Base-by-base conservation (phyloP, 2,113 vertebrate species). In the Pluvianellus socialis region DNA sequence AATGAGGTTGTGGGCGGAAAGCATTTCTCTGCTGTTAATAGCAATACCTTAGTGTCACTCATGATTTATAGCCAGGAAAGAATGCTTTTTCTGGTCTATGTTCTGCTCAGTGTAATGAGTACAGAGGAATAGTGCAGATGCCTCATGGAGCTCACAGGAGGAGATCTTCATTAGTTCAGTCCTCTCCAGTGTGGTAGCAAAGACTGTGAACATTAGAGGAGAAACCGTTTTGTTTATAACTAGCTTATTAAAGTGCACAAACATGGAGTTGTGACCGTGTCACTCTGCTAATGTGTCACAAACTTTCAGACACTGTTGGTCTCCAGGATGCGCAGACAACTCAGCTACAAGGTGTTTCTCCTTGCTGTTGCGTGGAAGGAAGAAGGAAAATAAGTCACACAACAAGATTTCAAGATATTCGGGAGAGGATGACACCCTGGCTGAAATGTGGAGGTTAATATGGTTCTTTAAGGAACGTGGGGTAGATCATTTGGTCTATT, bases 141-240 rank as follows among this genome's bases (percentile, higher is more conserved):
- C 63, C 91, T 90, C 94, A 85, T 88, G 82, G 67, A 93, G 95
- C 77, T 96, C 95, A 96, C 94, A 95, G 94, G 91, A 92, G 89
- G 96, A 96, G 93, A 94, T 58, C 47, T 90, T 96, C 87, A 97
- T 95, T 94, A 95, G 87, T 62, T 93, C 82, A 74, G 86, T 73
- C 67, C 73, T 93, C 72, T 93, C 79, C 90, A 89, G 92, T 50
- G 84, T 90, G 72, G 77, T 44, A 79, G 94, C 95, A 96, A 96
- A 83, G 86, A 62, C 71, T 87, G 87, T 28, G 82, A 92, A 94
- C 84, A 96, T 96, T 91, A 94, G 79, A 90, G 76, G 52, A 93
- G 82, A 94, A 95, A 80, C 38, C 22, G n/a, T 94, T 92, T 86
- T 85, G 93, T 89, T 96, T 95, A 80, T 94, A 96, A 96, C 90